Evolutionary conservation across 2,797 vertebrate genomes (phyloP).

Genomic region (Chaunax sp.): DNA sequence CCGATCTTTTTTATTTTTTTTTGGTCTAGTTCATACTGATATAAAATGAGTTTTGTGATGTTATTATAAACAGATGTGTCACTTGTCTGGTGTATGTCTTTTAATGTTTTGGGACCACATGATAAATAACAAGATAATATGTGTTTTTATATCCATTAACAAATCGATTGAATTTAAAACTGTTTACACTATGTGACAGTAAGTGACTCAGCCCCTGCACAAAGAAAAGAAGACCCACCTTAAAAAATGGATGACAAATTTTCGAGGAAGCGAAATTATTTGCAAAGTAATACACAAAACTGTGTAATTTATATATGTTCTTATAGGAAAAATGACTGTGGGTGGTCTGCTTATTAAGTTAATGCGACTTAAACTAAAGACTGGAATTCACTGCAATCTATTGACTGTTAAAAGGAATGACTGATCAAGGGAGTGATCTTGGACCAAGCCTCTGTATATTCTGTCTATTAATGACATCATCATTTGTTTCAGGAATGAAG

Average conservation of each 20-base stretch:
- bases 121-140: background rate
- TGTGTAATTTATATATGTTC: background rate
- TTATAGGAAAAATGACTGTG: too few species aligned
- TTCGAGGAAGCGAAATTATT: background rate
- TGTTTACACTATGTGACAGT: background rate
- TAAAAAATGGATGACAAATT: too few species aligned
- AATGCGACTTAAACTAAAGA: too few species aligned
- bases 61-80: too few species aligned
- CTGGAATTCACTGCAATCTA: too few species aligned
- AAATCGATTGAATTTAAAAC: background rate
- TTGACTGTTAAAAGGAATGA: background rate
- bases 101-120: background rate
- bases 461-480: constrained; percentile 7
- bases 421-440: background rate
- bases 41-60: too few species aligned
- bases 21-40: too few species aligned
- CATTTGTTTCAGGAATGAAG: constrained; percentile 4
- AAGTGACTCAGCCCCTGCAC: background rate
- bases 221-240: too few species aligned
- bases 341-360: too few species aligned
- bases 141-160: background rate
- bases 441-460: background rate
- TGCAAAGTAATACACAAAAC: background rate
- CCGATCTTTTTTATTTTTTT: too few species aligned
- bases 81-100: background rate